Base-by-base conservation (phyloP, 2,797 vertebrate species). In the Rhynchotus rufescens region DNA sequence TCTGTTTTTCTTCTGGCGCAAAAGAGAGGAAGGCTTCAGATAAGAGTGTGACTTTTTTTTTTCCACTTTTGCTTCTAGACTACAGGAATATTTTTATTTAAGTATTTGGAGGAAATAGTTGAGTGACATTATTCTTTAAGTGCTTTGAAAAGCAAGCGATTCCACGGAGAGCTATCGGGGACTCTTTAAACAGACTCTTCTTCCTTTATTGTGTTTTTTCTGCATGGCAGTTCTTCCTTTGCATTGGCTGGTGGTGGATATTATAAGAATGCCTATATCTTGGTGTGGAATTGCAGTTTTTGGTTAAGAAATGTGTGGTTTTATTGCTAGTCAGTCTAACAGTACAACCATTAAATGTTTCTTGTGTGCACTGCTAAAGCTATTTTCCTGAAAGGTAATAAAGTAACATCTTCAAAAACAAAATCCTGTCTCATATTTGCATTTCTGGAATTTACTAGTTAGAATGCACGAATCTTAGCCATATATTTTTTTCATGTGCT, bases 181-280 rank as follows among this genome's bases (percentile, higher is more conserved):
- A 26, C 34, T 91, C 90, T 62, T 81, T 92, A 77, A 90, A 90
- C 91, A 88, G 32, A 54, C 42, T 91, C 23, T 73, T 68, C 65
- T 56, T 93, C 38, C 83, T 92, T 86, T 75, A 25, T 91, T 95
- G 90, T 87, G 26, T 92, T 87, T 96, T 94, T 96, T 90, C 52
- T 97, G 96, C 97, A 97, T 95, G 96, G 94, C 89, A 88, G 90
- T 95, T 95, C 88, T 72, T 88, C 94, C 60, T 92, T 90, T 89
- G 93, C 92, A 71, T 86, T 95, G 68, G 84, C 94, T 93, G 97
- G 95, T 97, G 94, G 93, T 93, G 91, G 97, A 73, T 95, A 93
- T 77, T 89, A 91, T 68, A 86, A 86, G 36, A 84, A 56, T 65
- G 49, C 81, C 94, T 92, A n/a, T 83, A 90, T 80, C n/a, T 78